These are phyloP conservation scores for Acrobasis consociella DNA, from an alignment of 2,888 invertebrate species.

Conservation along the genomic window DNA sequence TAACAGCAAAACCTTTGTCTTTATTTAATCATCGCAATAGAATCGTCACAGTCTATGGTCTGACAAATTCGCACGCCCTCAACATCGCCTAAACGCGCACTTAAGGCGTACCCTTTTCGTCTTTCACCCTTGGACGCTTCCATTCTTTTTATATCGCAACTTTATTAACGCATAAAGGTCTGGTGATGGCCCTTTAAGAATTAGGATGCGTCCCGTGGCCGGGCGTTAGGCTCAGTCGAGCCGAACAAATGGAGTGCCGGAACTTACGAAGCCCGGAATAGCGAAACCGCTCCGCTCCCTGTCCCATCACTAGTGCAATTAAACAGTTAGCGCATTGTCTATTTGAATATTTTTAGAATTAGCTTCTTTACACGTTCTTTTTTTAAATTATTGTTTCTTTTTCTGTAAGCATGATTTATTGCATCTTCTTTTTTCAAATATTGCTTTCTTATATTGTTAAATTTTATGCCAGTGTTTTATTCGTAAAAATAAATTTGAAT, in stretches of 20 bases:
- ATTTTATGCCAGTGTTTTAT: conserved; percentile 20
- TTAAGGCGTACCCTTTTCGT: conserved; percentile 78
- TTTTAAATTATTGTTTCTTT: conserved; percentile 12
- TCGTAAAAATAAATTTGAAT: neutral
- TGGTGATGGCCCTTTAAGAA: conserved; percentile 81
- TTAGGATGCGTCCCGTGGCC: conserved; percentile 78
- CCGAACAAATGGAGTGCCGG: conserved; percentile 78
- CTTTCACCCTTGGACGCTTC: conserved; percentile 80
- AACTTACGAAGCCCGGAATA: conserved; percentile 51
- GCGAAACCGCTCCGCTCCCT: conserved; percentile 38
- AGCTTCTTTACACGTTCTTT: conserved; percentile 27
- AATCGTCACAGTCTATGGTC: conserved; percentile 68
- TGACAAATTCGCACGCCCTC: conserved; percentile 82
- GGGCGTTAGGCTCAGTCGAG: conserved; percentile 63
- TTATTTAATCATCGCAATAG: conserved; percentile 78
- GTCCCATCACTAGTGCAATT: conserved; percentile 67
- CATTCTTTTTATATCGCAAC: conserved; percentile 82
- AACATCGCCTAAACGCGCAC: conserved; percentile 79
- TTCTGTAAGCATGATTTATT: conserved; percentile 9
- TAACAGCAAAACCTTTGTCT: conserved; percentile 59
- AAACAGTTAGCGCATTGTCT: conserved; percentile 60
- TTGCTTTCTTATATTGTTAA: neutral
- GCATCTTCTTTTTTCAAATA: conserved; percentile 28
- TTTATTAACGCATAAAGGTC: conserved; percentile 83
- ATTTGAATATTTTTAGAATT: conserved; percentile 23